Conservation (phyloP, 1,140 invertebrate genomes). For the Acromyrmex heyeri region DNA sequence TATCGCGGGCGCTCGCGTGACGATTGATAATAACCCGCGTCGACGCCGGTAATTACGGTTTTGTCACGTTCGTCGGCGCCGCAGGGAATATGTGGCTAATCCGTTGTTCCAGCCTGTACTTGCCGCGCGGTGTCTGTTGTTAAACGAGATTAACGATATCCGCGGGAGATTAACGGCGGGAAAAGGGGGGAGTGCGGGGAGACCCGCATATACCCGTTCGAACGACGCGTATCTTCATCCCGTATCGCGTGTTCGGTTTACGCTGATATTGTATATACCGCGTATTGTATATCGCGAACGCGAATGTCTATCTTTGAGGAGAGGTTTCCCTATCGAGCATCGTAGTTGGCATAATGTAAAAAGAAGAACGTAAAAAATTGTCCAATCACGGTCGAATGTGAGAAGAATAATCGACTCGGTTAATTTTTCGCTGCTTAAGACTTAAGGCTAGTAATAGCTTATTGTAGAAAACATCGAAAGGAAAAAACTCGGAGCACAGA, state of each 20-base stretch:
- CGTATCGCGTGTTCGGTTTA: constrained; percentile 7
- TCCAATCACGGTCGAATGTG: too few species aligned
- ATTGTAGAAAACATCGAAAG: too few species aligned
- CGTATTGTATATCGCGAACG: constrained; percentile 7
- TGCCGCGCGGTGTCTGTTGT: constrained; percentile 72
- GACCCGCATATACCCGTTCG: constrained; percentile 11
- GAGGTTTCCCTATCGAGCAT: background rate
- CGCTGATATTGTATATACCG: background rate
- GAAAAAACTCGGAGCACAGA: too few species aligned
- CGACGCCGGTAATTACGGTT: constrained; percentile 77
- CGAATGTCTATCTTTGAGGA: background rate
- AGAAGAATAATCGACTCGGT: too few species aligned
- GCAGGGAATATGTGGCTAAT: constrained; percentile 72
- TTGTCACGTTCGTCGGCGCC: constrained; percentile 75
- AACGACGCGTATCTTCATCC: constrained; percentile 19
- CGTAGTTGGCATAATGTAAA: background rate
- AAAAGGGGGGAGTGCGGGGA: background rate
- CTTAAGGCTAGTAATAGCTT: too few species aligned
- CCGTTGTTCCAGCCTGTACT: constrained; percentile 72
- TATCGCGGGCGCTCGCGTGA: constrained; percentile 72
- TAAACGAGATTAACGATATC: constrained; percentile 65
- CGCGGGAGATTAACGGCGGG: constrained; percentile 53
- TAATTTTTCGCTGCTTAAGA: too few species aligned
- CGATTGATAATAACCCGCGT: constrained; percentile 77
- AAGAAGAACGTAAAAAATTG: too few species aligned